Base-by-base conservation (phyloP, 2,797 vertebrate species). In the Silurus aristotelis region DNA sequence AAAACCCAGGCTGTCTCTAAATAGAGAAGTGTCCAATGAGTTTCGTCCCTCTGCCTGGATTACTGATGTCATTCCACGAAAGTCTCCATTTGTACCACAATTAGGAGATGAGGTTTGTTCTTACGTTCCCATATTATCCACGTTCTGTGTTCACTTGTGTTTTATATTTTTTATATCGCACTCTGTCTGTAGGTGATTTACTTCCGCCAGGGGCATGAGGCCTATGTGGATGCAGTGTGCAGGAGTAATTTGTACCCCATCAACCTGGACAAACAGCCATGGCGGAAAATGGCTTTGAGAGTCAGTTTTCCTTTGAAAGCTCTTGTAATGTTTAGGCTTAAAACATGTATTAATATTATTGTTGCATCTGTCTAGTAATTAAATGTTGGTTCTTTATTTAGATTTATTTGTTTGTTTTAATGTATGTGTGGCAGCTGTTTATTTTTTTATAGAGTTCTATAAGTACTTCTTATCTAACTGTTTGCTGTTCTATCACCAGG, bases 201-300 rank as follows among this genome's bases (percentile, higher is more conserved):
- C 94, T 99, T 99, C 88, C 95, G 98, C 14, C 98, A 99, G 93
- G 98, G 98, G 73, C 98, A 99, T 0, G 98, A 99, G 91, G 97
- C 98, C 76, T 99, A 99, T 12, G 94, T 99, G 80, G 98, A 99
- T 85, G 97, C 97, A 1, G 98, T 99, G 66, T 95, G 90, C 88
- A 96, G 96, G 88, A 96, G 86, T 84, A 95, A 97, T 2, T 94
- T 98, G 83, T 97, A 97, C 90, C 95, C 96, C 63, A 94, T 98
- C 85, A 99, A 98, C 90, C 92, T 96, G 19, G 96, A 96, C 67
- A 99, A 98, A 88, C 98, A 98, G 76, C 98, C 98, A 0, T 99
- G 98, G 98, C 98, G 94, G 89, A 99, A 97, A 95, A 96, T 97
- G 91, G 94, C 95, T 60, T 94, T 99, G 77, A 95, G 98, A 96